Percentiles rank a stretch among this genome's conserved stretches.
phyloP scores from a whole-genome alignment of 92 coral and sea anemone genomes.

The Siderastrea siderea region DNA sequence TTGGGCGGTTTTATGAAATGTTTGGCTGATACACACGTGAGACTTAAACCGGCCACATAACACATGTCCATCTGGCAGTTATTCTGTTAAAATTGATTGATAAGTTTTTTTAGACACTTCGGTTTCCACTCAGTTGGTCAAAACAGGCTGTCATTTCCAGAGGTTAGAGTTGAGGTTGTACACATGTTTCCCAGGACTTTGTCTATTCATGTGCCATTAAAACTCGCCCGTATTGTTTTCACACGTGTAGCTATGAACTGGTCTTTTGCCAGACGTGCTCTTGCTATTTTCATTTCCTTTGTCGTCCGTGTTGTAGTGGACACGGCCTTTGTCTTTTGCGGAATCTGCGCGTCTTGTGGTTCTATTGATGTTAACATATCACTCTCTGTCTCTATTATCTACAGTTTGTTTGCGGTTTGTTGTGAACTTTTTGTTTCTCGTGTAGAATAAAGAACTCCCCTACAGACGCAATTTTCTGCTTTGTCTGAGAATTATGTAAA shows the following conservation, averaged over 20 bases:
- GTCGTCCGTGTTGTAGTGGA: not conserved
- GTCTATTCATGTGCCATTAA: not conserved
- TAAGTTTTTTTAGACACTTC: not conserved
- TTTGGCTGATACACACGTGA: not conserved
- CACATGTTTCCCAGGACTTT: constrained; percentile 12
- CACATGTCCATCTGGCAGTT: constrained; percentile 11
- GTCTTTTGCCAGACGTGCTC: not conserved
- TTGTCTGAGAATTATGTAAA: constrained; percentile 41
- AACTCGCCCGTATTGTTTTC: constrained; percentile 13
- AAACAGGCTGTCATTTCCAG: not conserved
- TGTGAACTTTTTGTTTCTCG: not conserved
- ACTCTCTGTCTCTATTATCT: constrained; percentile 3
- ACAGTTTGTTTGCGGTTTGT: constrained; percentile 30
- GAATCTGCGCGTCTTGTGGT: not conserved
- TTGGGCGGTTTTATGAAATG: not conserved
- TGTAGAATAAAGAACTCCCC: not conserved
- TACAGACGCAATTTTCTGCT: not conserved
- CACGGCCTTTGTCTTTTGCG: constrained; percentile 6
- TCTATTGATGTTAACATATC: constrained; percentile 7
- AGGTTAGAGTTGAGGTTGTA: not conserved
- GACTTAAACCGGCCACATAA: not conserved
- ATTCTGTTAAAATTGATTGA: not conserved
- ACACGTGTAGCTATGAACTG: not conserved
- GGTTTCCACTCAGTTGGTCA: not conserved
- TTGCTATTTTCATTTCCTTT: not conserved